Base-by-base conservation (phyloP, 2,888 invertebrate genomes). In the Trachelus iudaicus region DNA sequence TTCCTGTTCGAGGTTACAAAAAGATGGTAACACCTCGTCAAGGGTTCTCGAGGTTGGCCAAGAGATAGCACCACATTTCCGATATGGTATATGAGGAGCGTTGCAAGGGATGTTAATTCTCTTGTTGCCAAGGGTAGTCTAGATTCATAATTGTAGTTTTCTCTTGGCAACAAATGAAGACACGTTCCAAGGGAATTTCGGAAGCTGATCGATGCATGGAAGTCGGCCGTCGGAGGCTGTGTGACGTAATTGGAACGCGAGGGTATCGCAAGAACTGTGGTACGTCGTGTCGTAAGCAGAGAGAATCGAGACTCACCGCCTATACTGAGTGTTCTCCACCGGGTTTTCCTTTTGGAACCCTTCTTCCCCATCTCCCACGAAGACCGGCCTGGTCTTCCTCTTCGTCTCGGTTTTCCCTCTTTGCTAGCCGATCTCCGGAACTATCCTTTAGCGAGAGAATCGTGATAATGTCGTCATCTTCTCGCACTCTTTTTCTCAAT, bases 251-350 rank as follows among this genome's bases (percentile, higher is more conserved):
- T 71, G 33, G 71, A 71, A 34, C 71, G 71, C 30, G 33, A 33
- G 34, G 71, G 71, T 71, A 71, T 34, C 71, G 56, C 71, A 31
- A 34, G 6, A 33, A 71, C 12, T 13, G 23, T 71, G 31, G 34
- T 34, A 31, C 71, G 31, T 34, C 34, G 33, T 31, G 71, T 31
- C 33, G 71, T 34, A 34, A 34, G 68, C 35, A 34, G 40, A 34
- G 30, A 68, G 30, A 34, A 75, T 56, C 68, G 73, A 75, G 82
- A 91, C 92, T 92, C 89, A 93, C 94, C 93, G 85, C 92, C 93
- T 87, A 94, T 94, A 83, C 93, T 93, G 85, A 94, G 92, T 85
- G 93, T 93, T 90, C 94, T 93, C 94, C 94, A 94, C 90, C 94
- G 93, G 85, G 94, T 94, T 91, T 94, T 94, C 88, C 93, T 92